phyloP scores from a whole-genome alignment of 1,140 invertebrate species.

The Harpegnathos saltator region DNA sequence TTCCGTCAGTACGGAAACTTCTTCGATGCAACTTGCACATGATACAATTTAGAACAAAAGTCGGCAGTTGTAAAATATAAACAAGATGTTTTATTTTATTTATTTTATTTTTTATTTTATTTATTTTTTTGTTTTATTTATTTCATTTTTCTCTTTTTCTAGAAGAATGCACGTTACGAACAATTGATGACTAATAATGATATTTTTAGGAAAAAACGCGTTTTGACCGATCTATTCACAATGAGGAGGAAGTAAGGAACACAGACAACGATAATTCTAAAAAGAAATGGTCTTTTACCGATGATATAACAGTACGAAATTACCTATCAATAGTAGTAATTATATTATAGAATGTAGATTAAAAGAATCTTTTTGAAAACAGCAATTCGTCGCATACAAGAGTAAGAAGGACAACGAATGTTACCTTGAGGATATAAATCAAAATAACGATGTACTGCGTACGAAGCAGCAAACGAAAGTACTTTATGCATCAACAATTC shows the following conservation, averaged over 20 bases:
- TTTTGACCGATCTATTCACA: conserved; percentile 75
- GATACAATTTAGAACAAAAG: not conserved
- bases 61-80: not conserved
- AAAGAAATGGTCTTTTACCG: conserved; percentile 74
- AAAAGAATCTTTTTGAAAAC: conserved; percentile 45
- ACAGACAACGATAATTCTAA: conserved; percentile 1
- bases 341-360: conserved; percentile 3
- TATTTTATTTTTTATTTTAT: too few species aligned
- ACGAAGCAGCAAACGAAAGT: conserved; percentile 58
- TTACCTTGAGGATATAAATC: conserved; percentile 78
- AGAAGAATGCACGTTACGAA: not conserved
- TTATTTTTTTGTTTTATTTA: too few species aligned
- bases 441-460: conserved; percentile 19
- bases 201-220: conserved; percentile 76
- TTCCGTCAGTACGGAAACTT: conserved; percentile 5
- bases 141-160: not conserved
- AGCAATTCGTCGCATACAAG: conserved; percentile 81
- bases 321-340: not conserved
- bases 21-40: not conserved
- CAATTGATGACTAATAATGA: not conserved
- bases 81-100: not conserved
- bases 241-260: conserved; percentile 15
- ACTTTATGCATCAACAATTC: conserved; percentile 69
- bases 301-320: conserved; percentile 77
- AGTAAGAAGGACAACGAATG: conserved; percentile 73